phyloP scores from a whole-genome alignment of 2,888 invertebrate species.

The Galeopsomyia nigrocyanea region DNA sequence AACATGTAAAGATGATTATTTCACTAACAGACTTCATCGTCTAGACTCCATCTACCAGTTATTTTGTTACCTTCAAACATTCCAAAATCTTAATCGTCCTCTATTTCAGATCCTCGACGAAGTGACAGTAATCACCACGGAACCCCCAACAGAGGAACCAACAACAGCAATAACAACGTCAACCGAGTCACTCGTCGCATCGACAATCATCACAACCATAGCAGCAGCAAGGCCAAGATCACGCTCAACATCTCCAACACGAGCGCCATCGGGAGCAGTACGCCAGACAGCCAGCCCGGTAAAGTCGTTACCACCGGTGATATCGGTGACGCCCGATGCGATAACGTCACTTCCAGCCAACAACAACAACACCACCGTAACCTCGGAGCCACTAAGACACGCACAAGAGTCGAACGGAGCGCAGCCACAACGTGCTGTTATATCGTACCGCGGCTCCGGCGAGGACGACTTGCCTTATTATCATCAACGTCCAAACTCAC shows the following conservation, averaged over 20 bases:
- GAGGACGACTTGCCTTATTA: slow-evolving; percentile 64
- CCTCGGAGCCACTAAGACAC: slow-evolving; percentile 32
- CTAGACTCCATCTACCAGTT: too few relatives aligned
- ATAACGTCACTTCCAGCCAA: slow-evolving; percentile 48
- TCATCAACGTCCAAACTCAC: slow-evolving; percentile 15
- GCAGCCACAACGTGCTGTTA: slow-evolving; percentile 61
- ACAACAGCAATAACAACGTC: background rate
- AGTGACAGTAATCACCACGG: slow-evolving; percentile 9
- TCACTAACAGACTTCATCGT: too few relatives aligned
- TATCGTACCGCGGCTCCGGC: slow-evolving; percentile 66
- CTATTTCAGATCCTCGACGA: slow-evolving; percentile 20
- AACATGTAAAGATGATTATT: too few relatives aligned
- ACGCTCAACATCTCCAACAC: slow-evolving; percentile 54
- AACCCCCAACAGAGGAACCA: slow-evolving; percentile 35
- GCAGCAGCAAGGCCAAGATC: slow-evolving; percentile 50
- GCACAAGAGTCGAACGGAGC: slow-evolving; percentile 37
- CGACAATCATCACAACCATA: slow-evolving; percentile 11
- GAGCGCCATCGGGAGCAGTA: slow-evolving; percentile 40
- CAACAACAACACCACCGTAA: slow-evolving; percentile 15
- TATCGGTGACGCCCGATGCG: slow-evolving; percentile 64
- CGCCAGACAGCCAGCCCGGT: slow-evolving; percentile 65
- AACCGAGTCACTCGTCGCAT: slow-evolving; percentile 1
- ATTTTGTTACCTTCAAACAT: background rate
- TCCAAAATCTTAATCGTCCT: too few relatives aligned
- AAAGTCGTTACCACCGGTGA: slow-evolving; percentile 63